Conservation (phyloP, 2,797 vertebrate genomes). For the Oceanodroma leucorhoa region DNA sequence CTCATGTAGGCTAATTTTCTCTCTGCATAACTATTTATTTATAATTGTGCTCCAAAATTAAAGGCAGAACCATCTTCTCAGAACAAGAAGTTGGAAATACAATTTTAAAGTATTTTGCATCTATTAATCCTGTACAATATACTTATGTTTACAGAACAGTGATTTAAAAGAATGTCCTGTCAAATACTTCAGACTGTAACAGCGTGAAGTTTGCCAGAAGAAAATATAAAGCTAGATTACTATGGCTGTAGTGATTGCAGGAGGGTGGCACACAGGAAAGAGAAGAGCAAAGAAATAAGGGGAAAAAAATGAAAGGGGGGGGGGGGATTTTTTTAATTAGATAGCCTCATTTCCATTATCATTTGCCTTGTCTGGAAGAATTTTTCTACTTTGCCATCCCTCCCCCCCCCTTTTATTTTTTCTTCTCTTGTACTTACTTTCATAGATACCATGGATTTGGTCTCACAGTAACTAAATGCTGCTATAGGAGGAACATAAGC, state of each 20-base stretch:
- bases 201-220: neutral
- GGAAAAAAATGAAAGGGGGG: neutral
- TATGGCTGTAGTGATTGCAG: accelerated
- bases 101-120: neutral
- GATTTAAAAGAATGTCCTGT: neutral
- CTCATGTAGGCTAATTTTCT: neutral
- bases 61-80: neutral
- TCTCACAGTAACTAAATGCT: neutral
- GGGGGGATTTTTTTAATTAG: neutral
- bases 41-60: neutral
- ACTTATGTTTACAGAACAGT: neutral
- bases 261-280: neutral
- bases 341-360: neutral
- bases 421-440: neutral
- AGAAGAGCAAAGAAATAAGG: neutral
- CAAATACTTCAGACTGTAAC: neutral
- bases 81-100: neutral
- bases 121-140: neutral
- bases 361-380: neutral
- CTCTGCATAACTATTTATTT: neutral
- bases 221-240: neutral
- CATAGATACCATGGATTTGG: neutral
- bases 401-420: accelerated
- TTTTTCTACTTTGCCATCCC: neutral
- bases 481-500: neutral